phyloP scores from a whole-genome alignment of 2,113 vertebrate genomes.

The Hemicordylus capensis region DNA sequence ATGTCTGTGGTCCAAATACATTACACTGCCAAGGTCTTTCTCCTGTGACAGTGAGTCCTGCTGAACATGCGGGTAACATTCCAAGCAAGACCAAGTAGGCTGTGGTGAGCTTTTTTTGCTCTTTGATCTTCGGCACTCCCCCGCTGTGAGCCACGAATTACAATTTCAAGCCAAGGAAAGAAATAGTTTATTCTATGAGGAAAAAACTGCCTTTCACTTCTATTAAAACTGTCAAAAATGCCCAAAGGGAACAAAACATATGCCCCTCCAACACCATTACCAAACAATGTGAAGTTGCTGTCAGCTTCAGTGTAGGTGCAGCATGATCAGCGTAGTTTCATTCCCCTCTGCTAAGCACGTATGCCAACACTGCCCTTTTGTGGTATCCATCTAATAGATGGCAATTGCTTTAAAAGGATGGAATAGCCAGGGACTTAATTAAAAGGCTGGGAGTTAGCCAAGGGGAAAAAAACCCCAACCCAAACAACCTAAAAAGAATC shows the following conservation, averaged over 20 bases:
- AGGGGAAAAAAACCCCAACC: slow-evolving; percentile 47
- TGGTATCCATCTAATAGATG: slow-evolving; percentile 68
- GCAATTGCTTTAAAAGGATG: slow-evolving; percentile 72
- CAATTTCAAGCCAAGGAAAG: slow-evolving; percentile 41
- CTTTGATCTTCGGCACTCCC: slow-evolving; percentile 9
- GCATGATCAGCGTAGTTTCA: slow-evolving; percentile 54
- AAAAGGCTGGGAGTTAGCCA: slow-evolving; percentile 73
- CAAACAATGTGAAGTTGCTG: slow-evolving; percentile 62
- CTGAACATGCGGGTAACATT: slow-evolving; percentile 21
- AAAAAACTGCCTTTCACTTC: slow-evolving; percentile 65
- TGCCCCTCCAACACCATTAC: slow-evolving; percentile 59
- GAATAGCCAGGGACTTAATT: slow-evolving; percentile 78
- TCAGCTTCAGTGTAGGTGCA: slow-evolving; percentile 63
- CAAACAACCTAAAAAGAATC: slow-evolving; percentile 49
- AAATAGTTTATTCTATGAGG: slow-evolving; percentile 35
- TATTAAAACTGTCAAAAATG: slow-evolving; percentile 68
- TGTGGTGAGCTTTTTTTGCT: slow-evolving; percentile 24
- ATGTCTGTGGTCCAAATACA: slow-evolving; percentile 39
- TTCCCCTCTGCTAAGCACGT: slow-evolving; percentile 59
- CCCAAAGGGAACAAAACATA: slow-evolving; percentile 64
- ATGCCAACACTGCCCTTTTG: slow-evolving; percentile 60
- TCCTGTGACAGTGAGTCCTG: neutral
- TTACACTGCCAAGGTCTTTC: slow-evolving; percentile 19
- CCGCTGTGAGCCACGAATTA: slow-evolving; percentile 37
- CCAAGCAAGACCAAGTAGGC: slow-evolving; percentile 25